These are phyloP conservation scores for Bombylius discolor DNA, from an alignment of 2,888 invertebrate species.

Conservation along the genomic window DNA sequence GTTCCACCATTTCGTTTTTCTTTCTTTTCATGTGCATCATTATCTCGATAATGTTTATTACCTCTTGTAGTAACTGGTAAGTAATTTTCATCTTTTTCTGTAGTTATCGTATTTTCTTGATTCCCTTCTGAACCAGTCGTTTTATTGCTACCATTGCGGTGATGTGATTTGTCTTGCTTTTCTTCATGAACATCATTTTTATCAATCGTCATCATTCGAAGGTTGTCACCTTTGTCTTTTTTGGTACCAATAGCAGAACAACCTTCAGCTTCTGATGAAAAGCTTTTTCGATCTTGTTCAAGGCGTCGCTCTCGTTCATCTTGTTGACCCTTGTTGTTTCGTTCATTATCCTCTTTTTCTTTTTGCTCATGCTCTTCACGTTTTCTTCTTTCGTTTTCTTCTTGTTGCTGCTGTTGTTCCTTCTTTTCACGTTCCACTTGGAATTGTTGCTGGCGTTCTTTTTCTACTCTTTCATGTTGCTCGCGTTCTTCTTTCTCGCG, in stretches of 20 bases:
- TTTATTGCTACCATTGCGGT: no score
- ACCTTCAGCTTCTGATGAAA: slow-evolving; percentile 12
- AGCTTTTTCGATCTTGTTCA: slow-evolving; percentile 22
- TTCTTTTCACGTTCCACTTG: slow-evolving; percentile 23
- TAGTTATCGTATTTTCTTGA: neutral
- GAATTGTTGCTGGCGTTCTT: slow-evolving; percentile 19
- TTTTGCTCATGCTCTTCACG: slow-evolving; percentile 12
- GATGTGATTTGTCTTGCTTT: no score
- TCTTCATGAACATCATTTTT: no score
- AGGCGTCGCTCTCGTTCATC: slow-evolving; percentile 20
- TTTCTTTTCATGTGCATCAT: slow-evolving; percentile 27
- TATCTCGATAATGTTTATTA: slow-evolving; percentile 26
- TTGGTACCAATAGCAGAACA: slow-evolving; percentile 4
- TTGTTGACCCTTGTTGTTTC: slow-evolving; percentile 17
- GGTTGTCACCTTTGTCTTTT: slow-evolving; percentile 9
- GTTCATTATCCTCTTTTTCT: slow-evolving; percentile 17
- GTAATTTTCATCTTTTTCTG: neutral
- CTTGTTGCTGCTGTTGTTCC: slow-evolving; percentile 16
- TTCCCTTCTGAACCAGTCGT: no score
- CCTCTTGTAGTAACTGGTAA: slow-evolving; percentile 26
- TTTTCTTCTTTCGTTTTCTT: slow-evolving; percentile 22
- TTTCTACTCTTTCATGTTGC: slow-evolving; percentile 23
- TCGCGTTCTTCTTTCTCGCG: slow-evolving; percentile 21
- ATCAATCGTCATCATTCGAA: slow-evolving; percentile 25
- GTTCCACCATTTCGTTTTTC: slow-evolving; percentile 9